These are phyloP conservation scores for Tachypleus tridentatus DNA, from an alignment of 1,140 invertebrate genomes.

Conservation along the genomic window DNA sequence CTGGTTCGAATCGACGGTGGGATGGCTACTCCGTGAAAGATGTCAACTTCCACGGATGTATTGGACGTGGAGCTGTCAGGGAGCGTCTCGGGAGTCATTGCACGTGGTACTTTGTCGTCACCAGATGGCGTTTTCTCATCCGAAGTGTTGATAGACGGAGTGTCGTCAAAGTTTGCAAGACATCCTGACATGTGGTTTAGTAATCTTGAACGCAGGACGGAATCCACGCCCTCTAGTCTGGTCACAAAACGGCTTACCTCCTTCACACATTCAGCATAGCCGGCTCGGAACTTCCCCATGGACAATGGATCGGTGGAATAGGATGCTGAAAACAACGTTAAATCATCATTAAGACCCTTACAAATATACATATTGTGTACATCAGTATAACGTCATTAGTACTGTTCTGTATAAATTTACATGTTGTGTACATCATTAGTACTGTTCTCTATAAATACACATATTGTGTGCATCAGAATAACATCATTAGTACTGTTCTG, in stretches of 20 bases:
- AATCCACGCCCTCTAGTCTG: slow-evolving; percentile 1
- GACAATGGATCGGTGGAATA: not conserved
- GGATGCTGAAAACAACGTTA: not conserved
- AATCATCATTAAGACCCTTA: not conserved
- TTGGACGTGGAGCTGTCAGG: too few relatives aligned
- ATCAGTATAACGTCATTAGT: not conserved
- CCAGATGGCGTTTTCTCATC: too few relatives aligned
- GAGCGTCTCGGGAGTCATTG: too few relatives aligned
- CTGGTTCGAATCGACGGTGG: too few relatives aligned
- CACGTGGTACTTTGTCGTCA: too few relatives aligned
- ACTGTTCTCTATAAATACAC: not conserved
- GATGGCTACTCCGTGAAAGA: too few relatives aligned
- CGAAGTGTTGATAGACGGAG: not conserved
- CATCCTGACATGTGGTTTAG: not conserved
- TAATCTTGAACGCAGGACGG: not conserved
- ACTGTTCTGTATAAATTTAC: too few relatives aligned
- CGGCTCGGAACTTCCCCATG: slow-evolving; percentile 28
- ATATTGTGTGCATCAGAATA: too few relatives aligned
- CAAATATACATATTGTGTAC: not conserved
- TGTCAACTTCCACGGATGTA: too few relatives aligned
- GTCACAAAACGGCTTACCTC: slow-evolving; percentile 23
- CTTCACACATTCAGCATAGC: slow-evolving; percentile 31
- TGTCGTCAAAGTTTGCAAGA: not conserved
- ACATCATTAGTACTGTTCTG: too few relatives aligned
- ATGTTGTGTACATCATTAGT: not conserved